These are phyloP conservation scores for Brachypodius melanocephalos DNA, from an alignment of 2,113 vertebrate species.

Conservation along the genomic window DNA sequence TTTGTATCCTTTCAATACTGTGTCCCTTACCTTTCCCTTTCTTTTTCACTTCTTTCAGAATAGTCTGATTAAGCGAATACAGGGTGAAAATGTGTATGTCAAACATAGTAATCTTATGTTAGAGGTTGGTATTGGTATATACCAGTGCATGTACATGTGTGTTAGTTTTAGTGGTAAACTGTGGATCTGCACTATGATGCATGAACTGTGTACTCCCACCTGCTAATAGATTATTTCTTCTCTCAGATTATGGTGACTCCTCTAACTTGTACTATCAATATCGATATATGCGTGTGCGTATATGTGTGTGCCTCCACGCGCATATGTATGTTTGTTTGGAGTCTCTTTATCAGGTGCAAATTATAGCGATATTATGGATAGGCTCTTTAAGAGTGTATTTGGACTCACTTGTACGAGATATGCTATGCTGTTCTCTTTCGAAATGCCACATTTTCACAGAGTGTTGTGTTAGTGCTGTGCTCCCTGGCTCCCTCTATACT, in stretches of 20 bases:
- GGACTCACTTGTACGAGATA: conserved; percentile 46
- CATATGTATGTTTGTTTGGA: conserved; percentile 57
- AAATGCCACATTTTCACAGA: conserved; percentile 76
- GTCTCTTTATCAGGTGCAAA: conserved; percentile 46
- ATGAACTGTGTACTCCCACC: conserved; percentile 73
- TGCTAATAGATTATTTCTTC: conserved; percentile 50
- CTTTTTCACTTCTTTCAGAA: conserved; percentile 88
- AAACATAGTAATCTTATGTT: conserved; percentile 99
- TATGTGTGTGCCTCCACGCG: conserved; percentile 50
- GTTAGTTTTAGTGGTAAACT: conserved; percentile 64
- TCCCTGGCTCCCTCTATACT: conserved; percentile 34
- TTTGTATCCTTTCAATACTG: conserved; percentile 60
- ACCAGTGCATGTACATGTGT: conserved; percentile 83
- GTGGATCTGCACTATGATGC: conserved; percentile 68
- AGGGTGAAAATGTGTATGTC: conserved; percentile 96
- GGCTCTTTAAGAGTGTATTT: conserved; percentile 28
- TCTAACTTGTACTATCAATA: conserved; percentile 34
- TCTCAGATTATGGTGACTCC: conserved; percentile 6
- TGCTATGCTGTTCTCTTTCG: conserved; percentile 56
- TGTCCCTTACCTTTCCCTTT: conserved; percentile 76
- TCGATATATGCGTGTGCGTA: neutral
- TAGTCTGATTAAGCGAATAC: conserved; percentile 93
- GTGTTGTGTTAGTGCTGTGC: conserved; percentile 72
- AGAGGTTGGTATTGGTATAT: conserved; percentile 91
- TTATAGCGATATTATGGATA: neutral